phyloP scores from a whole-genome alignment of 2,113 vertebrate species.

The Forbesichthys agassizii region DNA sequence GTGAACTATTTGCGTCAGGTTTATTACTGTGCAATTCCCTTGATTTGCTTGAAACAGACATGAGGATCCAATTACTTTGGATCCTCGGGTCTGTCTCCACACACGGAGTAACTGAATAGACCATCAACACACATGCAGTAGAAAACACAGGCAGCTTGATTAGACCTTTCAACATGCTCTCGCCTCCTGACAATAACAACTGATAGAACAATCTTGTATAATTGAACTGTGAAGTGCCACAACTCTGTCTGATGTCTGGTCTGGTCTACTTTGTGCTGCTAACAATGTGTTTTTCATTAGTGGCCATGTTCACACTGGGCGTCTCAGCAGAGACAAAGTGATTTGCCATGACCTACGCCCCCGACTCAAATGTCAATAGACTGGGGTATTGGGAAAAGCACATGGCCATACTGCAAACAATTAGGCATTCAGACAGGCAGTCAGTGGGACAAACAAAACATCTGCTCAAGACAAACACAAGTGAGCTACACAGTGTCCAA shows the following conservation, averaged over 20 bases:
- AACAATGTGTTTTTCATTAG: slow-evolving; percentile 22
- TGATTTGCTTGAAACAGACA: no score
- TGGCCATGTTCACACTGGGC: neutral
- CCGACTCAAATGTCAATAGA: slow-evolving; percentile 1
- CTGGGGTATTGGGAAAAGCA: slow-evolving; percentile 5
- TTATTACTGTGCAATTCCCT: no score
- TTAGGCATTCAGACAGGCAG: neutral
- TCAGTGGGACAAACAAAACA: slow-evolving; percentile 1
- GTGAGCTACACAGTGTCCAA: neutral
- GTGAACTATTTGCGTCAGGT: no score
- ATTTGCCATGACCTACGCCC: slow-evolving; percentile 23
- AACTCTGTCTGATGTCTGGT: neutral
- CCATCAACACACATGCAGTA: neutral
- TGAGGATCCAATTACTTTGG: neutral
- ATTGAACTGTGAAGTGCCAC: neutral
- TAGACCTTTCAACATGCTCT: neutral
- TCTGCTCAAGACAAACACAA: neutral
- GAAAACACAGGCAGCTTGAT: neutral
- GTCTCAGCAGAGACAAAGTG: slow-evolving; percentile 24
- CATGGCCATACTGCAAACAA: slow-evolving; percentile 4
- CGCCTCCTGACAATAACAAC: neutral
- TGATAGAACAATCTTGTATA: neutral
- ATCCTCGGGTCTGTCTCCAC: neutral
- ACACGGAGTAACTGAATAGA: neutral
- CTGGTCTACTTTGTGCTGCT: slow-evolving; percentile 1